These are phyloP conservation scores for Eupithecia exiguata DNA, from an alignment of 2,888 invertebrate genomes.

Conservation along the genomic window DNA sequence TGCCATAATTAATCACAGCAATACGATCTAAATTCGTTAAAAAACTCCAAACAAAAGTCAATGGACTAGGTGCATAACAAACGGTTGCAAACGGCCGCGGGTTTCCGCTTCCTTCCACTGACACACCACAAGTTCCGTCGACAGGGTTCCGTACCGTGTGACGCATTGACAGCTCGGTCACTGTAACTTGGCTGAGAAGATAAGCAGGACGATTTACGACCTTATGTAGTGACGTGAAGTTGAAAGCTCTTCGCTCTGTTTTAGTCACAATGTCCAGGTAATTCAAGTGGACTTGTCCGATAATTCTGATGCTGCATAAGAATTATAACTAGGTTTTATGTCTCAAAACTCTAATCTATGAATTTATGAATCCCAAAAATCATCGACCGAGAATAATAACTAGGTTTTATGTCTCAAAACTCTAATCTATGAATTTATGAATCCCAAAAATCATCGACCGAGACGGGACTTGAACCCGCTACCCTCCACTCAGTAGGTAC, in stretches of 20 bases:
- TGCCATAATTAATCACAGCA: not conserved
- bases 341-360: too few relatives aligned
- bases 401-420: too few relatives aligned
- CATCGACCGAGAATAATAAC: too few relatives aligned
- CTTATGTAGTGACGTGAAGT: conserved; percentile 4
- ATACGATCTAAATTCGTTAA: conserved; percentile 3
- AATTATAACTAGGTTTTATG: not conserved
- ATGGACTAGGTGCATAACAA: conserved; percentile 39
- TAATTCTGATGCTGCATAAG: not conserved
- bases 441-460: too few relatives aligned
- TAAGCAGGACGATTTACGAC: conserved; percentile 3
- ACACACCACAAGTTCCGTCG: conserved; percentile 60
- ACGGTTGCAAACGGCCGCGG: conserved; percentile 51
- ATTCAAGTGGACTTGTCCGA: not conserved
- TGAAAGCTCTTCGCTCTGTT: not conserved
- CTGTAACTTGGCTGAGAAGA: not conserved
- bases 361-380: too few relatives aligned
- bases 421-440: too few relatives aligned
- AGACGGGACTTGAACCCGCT: not conserved
- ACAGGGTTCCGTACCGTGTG: conserved; percentile 41
- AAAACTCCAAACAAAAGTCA: conserved; percentile 23
- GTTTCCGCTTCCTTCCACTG: conserved; percentile 61
- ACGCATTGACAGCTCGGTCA: conserved; percentile 34
- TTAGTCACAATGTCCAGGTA: conserved; percentile 1
- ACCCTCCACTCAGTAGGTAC: not conserved